Base-by-base conservation (phyloP, 2,888 invertebrate species). In the Heliconius aoede region DNA sequence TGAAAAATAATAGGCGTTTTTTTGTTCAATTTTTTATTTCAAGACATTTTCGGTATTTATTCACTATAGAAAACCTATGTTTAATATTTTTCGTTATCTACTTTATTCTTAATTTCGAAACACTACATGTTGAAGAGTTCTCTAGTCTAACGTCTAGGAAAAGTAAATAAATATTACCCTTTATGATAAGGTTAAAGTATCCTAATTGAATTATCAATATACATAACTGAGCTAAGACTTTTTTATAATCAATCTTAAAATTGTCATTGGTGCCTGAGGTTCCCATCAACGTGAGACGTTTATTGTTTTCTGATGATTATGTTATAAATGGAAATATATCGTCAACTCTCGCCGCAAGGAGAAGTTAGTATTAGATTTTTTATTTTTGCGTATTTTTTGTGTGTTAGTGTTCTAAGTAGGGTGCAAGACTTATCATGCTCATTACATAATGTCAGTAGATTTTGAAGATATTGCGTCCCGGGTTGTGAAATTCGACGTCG, bases 121-220 rank as follows among this genome's bases (percentile, higher is more conserved):
- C 7, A 46, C 46, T 46, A 3, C 5, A 46, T 21, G 21, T 46
- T 46, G 5, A 46, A 18, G 18, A 46, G 8, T n/a, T 55, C n/a
- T 55, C 55, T n/a, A 9, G n/a, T n/a, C 55, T 21, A n/a, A 4
- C n/a, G n/a, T 55, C 11, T n/a, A 55, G n/a, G n/a, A 21, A 55
- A 9, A 55, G 21, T 46, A 55, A 55, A 11, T 55, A n/a, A 55
- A 55, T 55, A n/a, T 21, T 55, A 55, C 9, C n/a, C n/a, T 55
- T 55, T 21, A 26, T 26, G 67, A 68, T 68, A 28, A 68, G 28
- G 13, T 11, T 13, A 15, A 24, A n/a, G 15, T 8, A 32, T 24
- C n/a, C n/a, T 69, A 69, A 69, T 69, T 69, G n/a, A 69, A 69
- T 69, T 69, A 32, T 24, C 55, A 55, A 30, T n/a, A 55, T 55